Evolutionary conservation across 2,888 invertebrate genomes (phyloP).

Genomic region (Oscheius myriophilus): DNA sequence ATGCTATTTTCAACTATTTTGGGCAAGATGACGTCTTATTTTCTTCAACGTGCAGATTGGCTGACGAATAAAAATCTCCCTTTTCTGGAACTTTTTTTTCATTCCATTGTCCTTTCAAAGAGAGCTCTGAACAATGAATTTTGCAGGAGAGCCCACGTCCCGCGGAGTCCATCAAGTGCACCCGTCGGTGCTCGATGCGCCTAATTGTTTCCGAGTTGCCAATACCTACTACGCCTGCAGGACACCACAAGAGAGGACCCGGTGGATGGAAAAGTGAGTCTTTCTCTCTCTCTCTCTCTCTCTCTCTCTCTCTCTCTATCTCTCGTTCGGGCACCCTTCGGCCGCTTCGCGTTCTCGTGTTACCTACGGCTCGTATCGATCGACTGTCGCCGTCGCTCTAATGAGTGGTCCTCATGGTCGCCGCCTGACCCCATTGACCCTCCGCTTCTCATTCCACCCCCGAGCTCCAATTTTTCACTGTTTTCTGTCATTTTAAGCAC

Average conservation of each 20-base stretch:
- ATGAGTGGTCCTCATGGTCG: conserved; percentile 24
- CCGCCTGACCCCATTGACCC: conserved; percentile 3
- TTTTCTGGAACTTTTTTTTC: no score
- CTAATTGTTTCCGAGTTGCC: conserved; percentile 67
- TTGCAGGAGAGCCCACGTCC: conserved; percentile 47
- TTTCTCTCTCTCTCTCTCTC: conserved; percentile 22
- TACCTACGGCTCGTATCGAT: conserved; percentile 17
- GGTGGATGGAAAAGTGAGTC: conserved; percentile 69
- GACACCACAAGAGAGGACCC: conserved; percentile 65
- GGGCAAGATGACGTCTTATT: no score
- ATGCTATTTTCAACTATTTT: background rate
- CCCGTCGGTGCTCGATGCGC: conserved; percentile 65
- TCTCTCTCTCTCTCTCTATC: conserved; percentile 27
- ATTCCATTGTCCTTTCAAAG: no score
- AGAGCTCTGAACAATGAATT: background rate
- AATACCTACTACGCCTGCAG: conserved; percentile 69
- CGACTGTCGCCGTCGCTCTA: conserved; percentile 18
- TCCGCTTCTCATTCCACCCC: background rate
- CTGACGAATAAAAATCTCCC: no score
- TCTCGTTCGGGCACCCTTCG: background rate
- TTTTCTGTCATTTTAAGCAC: no score
- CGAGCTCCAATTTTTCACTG: no score
- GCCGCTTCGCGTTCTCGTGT: background rate
- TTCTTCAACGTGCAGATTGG: no score
- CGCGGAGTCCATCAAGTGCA: conserved; percentile 66